Evolutionary conservation across 2,113 vertebrate genomes (phyloP).

Genomic region (Mohoua ochrocephala): DNA sequence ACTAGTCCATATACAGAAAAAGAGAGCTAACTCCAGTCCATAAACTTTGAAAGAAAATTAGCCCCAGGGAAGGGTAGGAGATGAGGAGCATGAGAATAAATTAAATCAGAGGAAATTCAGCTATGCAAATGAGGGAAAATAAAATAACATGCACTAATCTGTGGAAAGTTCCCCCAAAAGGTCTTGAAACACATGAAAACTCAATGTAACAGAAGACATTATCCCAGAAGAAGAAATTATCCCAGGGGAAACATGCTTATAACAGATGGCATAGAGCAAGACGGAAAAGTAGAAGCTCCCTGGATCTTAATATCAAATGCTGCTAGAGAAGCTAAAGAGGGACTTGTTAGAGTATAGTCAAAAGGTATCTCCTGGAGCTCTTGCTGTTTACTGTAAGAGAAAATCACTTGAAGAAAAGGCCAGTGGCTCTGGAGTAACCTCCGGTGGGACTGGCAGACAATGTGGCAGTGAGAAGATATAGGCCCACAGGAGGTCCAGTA

Average conservation of each 20-base stretch:
- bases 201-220: neutral
- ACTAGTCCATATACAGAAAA: neutral
- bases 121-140: neutral
- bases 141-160: neutral
- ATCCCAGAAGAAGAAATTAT: neutral
- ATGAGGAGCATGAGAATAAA: neutral
- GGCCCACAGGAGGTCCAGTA: neutral
- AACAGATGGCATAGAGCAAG: neutral
- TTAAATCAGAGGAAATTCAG: neutral
- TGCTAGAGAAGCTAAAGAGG: neutral
- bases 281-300: neutral
- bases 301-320: neutral
- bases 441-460: neutral
- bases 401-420: neutral
- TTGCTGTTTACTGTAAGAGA: neutral
- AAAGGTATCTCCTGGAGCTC: neutral
- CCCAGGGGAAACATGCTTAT: neutral
- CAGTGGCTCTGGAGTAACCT: neutral
- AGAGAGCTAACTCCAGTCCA: neutral
- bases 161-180: neutral
- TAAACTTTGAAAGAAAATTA: neutral
- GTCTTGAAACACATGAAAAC: neutral
- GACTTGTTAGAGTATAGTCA: fast-evolving
- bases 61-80: neutral
- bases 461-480: neutral